phyloP scores from a whole-genome alignment of 2,888 invertebrate genomes.

The Ligdia adustata region DNA sequence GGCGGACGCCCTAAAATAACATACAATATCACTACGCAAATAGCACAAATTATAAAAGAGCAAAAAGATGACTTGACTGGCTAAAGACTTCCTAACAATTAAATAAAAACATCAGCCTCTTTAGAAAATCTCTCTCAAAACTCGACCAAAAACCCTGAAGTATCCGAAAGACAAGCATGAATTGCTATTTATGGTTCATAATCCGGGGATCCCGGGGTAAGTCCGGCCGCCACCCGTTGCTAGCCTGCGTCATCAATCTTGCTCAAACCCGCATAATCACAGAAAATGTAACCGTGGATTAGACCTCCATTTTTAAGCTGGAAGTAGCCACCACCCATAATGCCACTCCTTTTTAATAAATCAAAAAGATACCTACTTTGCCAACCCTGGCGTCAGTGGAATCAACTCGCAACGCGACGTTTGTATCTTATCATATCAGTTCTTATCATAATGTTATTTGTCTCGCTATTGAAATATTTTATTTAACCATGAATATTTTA shows the following conservation, averaged over 20 bases:
- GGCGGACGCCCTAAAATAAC: no score
- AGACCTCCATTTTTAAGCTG: constrained; percentile 69
- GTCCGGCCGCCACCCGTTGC: constrained; percentile 54
- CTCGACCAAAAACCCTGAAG: constrained; percentile 26
- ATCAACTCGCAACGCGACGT: no score
- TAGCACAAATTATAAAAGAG: not conserved
- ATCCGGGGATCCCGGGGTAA: constrained; percentile 65
- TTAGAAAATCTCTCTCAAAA: constrained; percentile 10
- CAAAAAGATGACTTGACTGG: constrained; percentile 1
- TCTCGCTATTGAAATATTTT: no score
- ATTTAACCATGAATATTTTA: no score
- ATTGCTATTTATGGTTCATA: constrained; percentile 70
- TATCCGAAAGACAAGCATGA: constrained; percentile 52
- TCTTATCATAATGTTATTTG: no score
- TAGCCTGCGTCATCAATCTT: constrained; percentile 73
- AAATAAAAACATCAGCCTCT: constrained; percentile 14
- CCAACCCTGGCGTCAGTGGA: not conserved
- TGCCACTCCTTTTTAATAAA: constrained; percentile 20
- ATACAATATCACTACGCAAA: no score
- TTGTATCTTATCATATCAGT: no score
- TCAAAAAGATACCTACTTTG: constrained; percentile 11
- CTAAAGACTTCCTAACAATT: not conserved
- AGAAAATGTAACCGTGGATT: constrained; percentile 72
- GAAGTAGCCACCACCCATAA: constrained; percentile 21
- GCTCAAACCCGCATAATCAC: constrained; percentile 78